Percentiles rank a stretch among this genome's conserved stretches.
Evolutionary conservation across 2,113 vertebrate species (phyloP).

Genomic region (Sigmodon hispidus): DNA sequence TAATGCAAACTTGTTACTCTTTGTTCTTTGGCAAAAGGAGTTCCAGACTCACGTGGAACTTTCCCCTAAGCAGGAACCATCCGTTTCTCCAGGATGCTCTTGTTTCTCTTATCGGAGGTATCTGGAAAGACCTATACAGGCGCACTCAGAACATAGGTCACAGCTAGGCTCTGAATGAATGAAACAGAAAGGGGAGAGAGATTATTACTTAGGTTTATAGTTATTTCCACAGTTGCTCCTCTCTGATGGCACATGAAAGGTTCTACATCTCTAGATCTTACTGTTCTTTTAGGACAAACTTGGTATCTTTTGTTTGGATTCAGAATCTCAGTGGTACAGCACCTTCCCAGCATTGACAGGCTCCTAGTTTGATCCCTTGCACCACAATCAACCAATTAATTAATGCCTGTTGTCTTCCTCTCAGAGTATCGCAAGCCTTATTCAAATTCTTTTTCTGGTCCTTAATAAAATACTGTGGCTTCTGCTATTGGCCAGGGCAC

Average conservation of each 20-base stretch:
- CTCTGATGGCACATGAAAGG: background rate
- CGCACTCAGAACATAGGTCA: background rate
- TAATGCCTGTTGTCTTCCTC: background rate
- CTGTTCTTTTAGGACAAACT: conserved; percentile 21
- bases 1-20: background rate
- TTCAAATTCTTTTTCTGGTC: background rate
- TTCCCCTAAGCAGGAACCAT: conserved; percentile 9
- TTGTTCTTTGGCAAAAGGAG: conserved; percentile 43
- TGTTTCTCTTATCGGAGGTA: background rate
- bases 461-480: background rate
- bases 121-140: background rate
- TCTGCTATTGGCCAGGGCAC: background rate
- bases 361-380: background rate
- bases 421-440: conserved; percentile 1
- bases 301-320: background rate
- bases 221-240: background rate
- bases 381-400: background rate
- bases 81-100: conserved; percentile 7
- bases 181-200: background rate
- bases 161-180: conserved; percentile 18
- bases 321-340: background rate
- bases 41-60: background rate
- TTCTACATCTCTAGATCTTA: background rate
- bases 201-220: background rate
- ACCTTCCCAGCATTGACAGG: background rate